Percentiles rank a stretch among this genome's conserved stretches.
Evolutionary conservation across 2,888 invertebrate genomes (phyloP).

Genomic region (Idaea biselata): DNA sequence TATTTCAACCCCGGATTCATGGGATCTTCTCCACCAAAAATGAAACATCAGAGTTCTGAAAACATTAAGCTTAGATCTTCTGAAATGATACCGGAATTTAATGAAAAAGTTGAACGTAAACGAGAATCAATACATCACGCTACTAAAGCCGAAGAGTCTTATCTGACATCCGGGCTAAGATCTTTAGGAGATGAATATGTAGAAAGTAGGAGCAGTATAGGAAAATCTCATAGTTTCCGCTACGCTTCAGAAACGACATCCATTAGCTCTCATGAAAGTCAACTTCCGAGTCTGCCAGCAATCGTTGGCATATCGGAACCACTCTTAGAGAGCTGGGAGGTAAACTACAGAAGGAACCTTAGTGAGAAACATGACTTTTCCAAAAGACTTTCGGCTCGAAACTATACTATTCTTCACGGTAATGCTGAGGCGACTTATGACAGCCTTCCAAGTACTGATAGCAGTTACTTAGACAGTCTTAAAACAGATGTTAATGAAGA

Average conservation of each 20-base stretch:
- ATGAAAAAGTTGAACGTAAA: conserved; percentile 58
- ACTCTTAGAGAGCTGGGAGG: conserved; percentile 75
- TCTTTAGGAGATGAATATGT: conserved; percentile 71
- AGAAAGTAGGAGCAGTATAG: conserved; percentile 80
- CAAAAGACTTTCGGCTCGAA: conserved; percentile 67
- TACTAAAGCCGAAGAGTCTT: conserved; percentile 63
- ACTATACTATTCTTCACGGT: conserved; percentile 58
- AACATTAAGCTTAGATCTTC: conserved; percentile 67
- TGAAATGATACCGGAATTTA: conserved; percentile 60
- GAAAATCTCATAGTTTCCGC: conserved; percentile 87
- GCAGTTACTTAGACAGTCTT: conserved; percentile 73
- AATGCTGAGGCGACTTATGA: conserved; percentile 66
- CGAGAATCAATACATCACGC: conserved; percentile 51
- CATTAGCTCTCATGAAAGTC: conserved; percentile 72
- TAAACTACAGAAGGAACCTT: conserved; percentile 71
- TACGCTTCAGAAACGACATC: conserved; percentile 77
- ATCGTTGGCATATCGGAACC: conserved; percentile 77
- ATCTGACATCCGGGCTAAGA: conserved; percentile 56
- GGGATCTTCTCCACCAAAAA: conserved; percentile 69
- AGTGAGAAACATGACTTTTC: conserved; percentile 64
- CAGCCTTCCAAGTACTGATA: conserved; percentile 72
- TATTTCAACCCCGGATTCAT: conserved; percentile 64
- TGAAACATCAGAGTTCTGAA: conserved; percentile 68
- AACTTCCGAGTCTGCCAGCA: conserved; percentile 76
- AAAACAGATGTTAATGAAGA: conserved; percentile 67